phyloP scores from a whole-genome alignment of 2,888 invertebrate species.

The Brachylomia viminalis region DNA sequence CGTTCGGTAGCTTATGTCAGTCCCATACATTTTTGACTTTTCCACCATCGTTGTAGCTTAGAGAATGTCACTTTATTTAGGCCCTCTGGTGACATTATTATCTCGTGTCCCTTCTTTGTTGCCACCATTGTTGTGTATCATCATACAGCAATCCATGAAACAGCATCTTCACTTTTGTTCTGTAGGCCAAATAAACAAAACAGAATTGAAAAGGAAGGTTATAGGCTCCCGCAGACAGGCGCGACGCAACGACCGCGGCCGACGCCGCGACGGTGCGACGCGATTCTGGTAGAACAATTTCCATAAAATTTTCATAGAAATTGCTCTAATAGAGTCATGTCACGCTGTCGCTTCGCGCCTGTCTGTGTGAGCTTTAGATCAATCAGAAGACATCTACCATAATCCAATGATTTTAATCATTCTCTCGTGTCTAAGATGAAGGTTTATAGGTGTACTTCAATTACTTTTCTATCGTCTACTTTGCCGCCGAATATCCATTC shows the following conservation, averaged over 20 bases:
- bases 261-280: too few species aligned
- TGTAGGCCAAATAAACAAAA: not conserved
- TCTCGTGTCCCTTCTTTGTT: not conserved
- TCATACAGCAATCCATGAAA: not conserved
- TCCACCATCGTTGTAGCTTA: not conserved
- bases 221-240: not conserved
- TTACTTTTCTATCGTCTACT: conserved; percentile 50
- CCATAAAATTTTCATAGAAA: too few species aligned
- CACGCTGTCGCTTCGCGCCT: too few species aligned
- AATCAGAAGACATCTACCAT: not conserved
- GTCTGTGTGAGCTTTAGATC: too few species aligned
- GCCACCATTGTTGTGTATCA: not conserved
- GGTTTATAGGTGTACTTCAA: conserved; percentile 8
- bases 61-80: not conserved
- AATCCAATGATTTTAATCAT: not conserved
- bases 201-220: not conserved
- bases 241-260: too few species aligned
- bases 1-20: not conserved
- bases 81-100: not conserved
- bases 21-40: not conserved
- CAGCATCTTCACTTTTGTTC: not conserved
- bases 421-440: not conserved
- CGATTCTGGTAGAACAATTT: too few species aligned
- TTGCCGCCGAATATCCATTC: conserved; percentile 69
- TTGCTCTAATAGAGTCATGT: too few species aligned